These are phyloP conservation scores for Drosophila leonis DNA, from an alignment of 2,888 invertebrate genomes.

Conservation along the genomic window DNA sequence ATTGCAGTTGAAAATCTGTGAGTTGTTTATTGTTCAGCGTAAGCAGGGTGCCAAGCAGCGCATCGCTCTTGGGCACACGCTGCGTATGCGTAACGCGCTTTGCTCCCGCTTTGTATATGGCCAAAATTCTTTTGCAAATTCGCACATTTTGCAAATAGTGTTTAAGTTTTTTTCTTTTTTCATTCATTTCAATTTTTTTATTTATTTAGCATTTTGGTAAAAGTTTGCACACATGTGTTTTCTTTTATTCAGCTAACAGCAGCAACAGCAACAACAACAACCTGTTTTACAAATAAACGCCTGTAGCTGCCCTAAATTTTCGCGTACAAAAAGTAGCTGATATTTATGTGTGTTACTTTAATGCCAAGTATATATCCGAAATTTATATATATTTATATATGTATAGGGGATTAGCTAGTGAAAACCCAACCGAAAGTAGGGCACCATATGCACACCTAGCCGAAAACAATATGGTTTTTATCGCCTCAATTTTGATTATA, in stretches of 20 bases:
- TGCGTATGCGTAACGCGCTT: conserved; percentile 66
- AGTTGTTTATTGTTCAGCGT: conserved; percentile 41
- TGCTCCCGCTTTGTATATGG: conserved; percentile 2
- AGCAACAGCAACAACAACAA: conserved; percentile 35
- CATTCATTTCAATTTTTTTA: conserved; percentile 6
- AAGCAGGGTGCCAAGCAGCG: conserved; percentile 14
- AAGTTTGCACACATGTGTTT: conserved; percentile 79
- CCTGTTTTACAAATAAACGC: conserved; percentile 74
- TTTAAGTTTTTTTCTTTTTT: conserved; percentile 16
- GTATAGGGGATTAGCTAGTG: conserved; percentile 7
- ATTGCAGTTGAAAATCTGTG: conserved; percentile 41
- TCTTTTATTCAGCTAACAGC: conserved; percentile 49
- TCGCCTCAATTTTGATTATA: conserved; percentile 71
- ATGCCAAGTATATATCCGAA: conserved; percentile 41
- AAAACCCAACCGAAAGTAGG: conserved; percentile 58
- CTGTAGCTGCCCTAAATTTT: conserved; percentile 74
- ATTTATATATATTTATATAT: conserved; percentile 10
- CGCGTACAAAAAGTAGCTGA: conserved; percentile 17
- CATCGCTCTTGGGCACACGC: conserved; percentile 30
- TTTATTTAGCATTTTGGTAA: conserved; percentile 43
- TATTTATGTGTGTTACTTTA: conserved; percentile 51
- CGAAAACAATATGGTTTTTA: conserved; percentile 78
- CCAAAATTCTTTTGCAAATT: conserved; percentile 1
- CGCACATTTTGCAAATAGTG: conserved; percentile 21
- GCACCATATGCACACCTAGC: conserved; percentile 74